phyloP scores from a whole-genome alignment of 2,797 vertebrate species.

The Danio kyathit region DNA sequence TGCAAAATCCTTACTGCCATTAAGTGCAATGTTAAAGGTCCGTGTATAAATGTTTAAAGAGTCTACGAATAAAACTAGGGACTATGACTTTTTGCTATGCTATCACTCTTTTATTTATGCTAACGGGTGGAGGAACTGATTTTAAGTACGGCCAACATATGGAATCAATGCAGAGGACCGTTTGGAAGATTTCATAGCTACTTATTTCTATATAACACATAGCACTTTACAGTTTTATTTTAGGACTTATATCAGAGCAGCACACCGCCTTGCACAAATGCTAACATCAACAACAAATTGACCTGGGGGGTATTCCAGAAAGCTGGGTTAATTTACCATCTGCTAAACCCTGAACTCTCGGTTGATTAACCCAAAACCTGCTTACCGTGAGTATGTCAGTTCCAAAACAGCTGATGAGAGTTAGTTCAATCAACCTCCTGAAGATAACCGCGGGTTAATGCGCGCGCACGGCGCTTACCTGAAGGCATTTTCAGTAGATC shows the following conservation, averaged over 20 bases:
- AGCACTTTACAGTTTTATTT: background rate
- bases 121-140: conserved; percentile 5
- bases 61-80: conserved; percentile 31
- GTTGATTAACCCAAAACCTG: too few relatives aligned
- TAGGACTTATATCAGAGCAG: background rate
- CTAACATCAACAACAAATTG: background rate
- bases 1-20: conserved; percentile 38
- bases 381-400: too few relatives aligned
- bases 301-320: too few relatives aligned
- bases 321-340: too few relatives aligned
- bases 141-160: background rate
- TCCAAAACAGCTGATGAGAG: too few relatives aligned
- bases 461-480: too few relatives aligned
- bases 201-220: background rate
- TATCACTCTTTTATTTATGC: background rate
- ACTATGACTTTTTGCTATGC: background rate
- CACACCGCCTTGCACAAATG: background rate
- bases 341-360: too few relatives aligned
- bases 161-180: background rate
- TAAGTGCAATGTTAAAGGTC: conserved; percentile 50
- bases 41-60: conserved; percentile 51
- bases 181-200: background rate
- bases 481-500: too few relatives aligned
- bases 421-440: too few relatives aligned
- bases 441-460: too few relatives aligned